Conservation (phyloP, 2,113 vertebrate species). For the Phodopus roborovskii region DNA sequence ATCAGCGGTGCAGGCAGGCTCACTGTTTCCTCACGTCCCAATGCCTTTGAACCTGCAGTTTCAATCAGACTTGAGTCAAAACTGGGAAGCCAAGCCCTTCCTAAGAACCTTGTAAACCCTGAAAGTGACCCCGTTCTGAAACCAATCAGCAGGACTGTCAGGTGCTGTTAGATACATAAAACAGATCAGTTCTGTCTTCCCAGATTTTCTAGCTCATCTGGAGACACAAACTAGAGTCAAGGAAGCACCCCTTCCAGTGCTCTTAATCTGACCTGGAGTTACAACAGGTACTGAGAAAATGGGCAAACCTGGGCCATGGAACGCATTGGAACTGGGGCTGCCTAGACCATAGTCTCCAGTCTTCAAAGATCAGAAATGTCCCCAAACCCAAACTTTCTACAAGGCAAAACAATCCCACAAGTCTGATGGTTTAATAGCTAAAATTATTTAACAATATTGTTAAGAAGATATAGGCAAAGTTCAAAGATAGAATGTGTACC, state of each 20-base stretch:
- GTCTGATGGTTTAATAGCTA: background rate
- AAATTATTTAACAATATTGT: background rate
- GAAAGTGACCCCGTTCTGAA: background rate
- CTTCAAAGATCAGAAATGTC: background rate
- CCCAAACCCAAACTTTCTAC: background rate
- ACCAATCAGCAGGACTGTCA: background rate
- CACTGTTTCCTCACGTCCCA: background rate
- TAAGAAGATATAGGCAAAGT: background rate
- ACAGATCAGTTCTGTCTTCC: background rate
- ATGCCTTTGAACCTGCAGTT: background rate
- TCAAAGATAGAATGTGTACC: background rate
- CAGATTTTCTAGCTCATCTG: background rate
- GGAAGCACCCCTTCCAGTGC: background rate
- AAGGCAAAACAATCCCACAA: background rate
- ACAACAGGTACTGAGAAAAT: background rate
- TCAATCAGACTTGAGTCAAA: background rate
- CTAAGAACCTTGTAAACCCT: background rate
- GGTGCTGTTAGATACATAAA: background rate
- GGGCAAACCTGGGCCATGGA: background rate
- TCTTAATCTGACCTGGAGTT: background rate
- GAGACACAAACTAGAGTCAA: constrained; percentile 20
- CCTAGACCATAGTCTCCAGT: background rate
- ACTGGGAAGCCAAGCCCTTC: constrained; percentile 22
- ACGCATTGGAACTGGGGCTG: background rate
- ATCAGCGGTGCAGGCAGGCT: background rate